phyloP scores from a whole-genome alignment of 2,888 invertebrate genomes.

The Apotomis betuletana region DNA sequence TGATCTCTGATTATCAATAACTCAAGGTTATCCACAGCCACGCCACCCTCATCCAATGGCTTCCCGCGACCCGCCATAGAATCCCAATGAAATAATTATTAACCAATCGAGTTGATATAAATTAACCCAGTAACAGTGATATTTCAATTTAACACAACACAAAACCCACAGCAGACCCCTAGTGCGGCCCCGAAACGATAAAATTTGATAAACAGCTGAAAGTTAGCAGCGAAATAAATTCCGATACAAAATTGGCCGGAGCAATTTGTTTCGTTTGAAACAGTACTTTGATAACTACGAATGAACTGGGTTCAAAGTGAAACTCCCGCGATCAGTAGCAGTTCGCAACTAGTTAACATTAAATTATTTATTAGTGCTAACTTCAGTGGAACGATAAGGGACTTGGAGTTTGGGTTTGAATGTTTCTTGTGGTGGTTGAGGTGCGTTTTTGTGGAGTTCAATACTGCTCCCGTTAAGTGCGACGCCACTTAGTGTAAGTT shows the following conservation, averaged over 20 bases:
- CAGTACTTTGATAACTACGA: slow-evolving; percentile 28
- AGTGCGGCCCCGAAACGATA: slow-evolving; percentile 12
- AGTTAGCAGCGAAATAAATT: slow-evolving; percentile 33
- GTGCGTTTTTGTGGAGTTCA: not conserved
- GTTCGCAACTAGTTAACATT: slow-evolving; percentile 32
- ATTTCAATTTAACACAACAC: not conserved
- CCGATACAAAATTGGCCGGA: slow-evolving; percentile 18
- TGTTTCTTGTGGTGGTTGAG: not conserved
- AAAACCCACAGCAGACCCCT: not conserved
- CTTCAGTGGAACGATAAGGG: slow-evolving; percentile 15
- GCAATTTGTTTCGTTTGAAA: slow-evolving; percentile 32
- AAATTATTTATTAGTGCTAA: slow-evolving; percentile 31
- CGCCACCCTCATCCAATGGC: too few species aligned
- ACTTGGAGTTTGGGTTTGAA: slow-evolving; percentile 2
- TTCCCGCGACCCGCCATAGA: too few species aligned
- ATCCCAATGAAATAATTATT: too few species aligned
- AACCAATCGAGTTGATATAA: too few species aligned
- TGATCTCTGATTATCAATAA: too few species aligned
- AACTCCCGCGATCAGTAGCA: slow-evolving; percentile 25
- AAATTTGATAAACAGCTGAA: slow-evolving; percentile 29
- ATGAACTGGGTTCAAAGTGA: slow-evolving; percentile 32
- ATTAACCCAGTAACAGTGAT: not conserved
- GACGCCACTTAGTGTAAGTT: not conserved
- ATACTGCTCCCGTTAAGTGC: not conserved
- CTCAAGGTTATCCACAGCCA: too few species aligned